These are phyloP conservation scores for Echiichthys vipera DNA, from an alignment of 2,797 vertebrate genomes.

Conservation along the genomic window DNA sequence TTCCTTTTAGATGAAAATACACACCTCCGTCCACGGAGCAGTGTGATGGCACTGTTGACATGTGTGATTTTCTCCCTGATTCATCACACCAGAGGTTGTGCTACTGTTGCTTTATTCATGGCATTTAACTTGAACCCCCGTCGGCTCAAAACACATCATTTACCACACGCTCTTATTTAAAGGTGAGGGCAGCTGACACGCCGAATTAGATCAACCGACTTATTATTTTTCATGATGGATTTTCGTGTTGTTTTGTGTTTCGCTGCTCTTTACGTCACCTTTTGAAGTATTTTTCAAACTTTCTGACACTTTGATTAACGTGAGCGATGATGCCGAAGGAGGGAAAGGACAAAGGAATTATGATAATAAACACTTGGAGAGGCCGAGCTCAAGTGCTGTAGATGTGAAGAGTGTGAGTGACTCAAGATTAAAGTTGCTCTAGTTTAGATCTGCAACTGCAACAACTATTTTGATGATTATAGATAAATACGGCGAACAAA, in stretches of 20 bases:
- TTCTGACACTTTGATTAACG: constrained; percentile 66
- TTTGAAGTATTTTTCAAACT: constrained; percentile 62
- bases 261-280: constrained; percentile 44
- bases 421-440: too few relatives aligned
- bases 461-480: too few relatives aligned
- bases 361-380: constrained; percentile 52
- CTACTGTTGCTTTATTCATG: constrained; percentile 58
- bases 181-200: constrained; percentile 73
- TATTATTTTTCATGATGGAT: constrained; percentile 46
- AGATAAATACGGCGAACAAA: too few relatives aligned
- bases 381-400: constrained; percentile 12
- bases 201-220: constrained; percentile 53
- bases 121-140: constrained; percentile 68
- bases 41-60: constrained; percentile 59
- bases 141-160: constrained; percentile 74
- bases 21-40: constrained; percentile 49
- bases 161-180: constrained; percentile 68
- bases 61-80: constrained; percentile 65
- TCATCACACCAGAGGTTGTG: constrained; percentile 65
- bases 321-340: constrained; percentile 35
- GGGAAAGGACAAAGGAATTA: constrained; percentile 71
- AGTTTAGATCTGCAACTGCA: too few relatives aligned
- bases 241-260: constrained; percentile 39
- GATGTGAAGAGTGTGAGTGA: too few relatives aligned
- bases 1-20: constrained; percentile 81